Conservation (phyloP, 1,140 invertebrate genomes). For the Leucophenga varia region DNA sequence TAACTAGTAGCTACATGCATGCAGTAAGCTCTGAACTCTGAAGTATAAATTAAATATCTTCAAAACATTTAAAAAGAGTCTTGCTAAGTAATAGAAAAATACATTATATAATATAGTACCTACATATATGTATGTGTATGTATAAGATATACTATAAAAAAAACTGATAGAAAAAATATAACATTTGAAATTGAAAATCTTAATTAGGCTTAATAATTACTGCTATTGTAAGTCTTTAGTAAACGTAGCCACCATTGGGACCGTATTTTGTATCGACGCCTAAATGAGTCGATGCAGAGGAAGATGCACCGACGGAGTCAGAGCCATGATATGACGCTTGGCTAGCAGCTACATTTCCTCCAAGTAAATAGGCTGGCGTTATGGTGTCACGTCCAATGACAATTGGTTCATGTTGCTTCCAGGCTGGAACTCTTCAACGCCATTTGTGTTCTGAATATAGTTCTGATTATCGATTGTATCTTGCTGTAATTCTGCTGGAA, state of each 20-base stretch:
- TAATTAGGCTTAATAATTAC: too few relatives aligned
- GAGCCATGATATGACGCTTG: background rate
- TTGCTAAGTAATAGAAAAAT: too few relatives aligned
- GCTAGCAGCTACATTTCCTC: background rate
- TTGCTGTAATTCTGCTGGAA: background rate
- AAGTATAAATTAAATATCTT: too few relatives aligned
- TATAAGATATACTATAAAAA: too few relatives aligned
- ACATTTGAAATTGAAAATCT: too few relatives aligned
- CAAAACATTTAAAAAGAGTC: too few relatives aligned
- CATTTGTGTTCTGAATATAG: constrained; percentile 20
- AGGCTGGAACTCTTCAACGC: constrained; percentile 33
- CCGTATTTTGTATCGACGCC: constrained; percentile 30
- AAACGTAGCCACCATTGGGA: constrained; percentile 40
- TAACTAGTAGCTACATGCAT: too few relatives aligned
- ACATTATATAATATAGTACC: too few relatives aligned
- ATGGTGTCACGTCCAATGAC: constrained; percentile 31
- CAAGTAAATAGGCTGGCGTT: constrained; percentile 26
- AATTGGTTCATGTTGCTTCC: constrained; percentile 30
- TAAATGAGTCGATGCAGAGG: constrained; percentile 15
- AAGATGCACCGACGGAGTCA: background rate
- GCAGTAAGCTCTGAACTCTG: too few relatives aligned
- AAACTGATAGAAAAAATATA: too few relatives aligned
- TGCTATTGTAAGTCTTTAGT: too few relatives aligned
- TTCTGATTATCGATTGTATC: constrained; percentile 23
- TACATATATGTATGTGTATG: too few relatives aligned